Percentiles rank a stretch among this genome's conserved stretches.
Evolutionary conservation across 2,113 vertebrate species (phyloP).

Genomic region (Heterotilapia buettikoferi): DNA sequence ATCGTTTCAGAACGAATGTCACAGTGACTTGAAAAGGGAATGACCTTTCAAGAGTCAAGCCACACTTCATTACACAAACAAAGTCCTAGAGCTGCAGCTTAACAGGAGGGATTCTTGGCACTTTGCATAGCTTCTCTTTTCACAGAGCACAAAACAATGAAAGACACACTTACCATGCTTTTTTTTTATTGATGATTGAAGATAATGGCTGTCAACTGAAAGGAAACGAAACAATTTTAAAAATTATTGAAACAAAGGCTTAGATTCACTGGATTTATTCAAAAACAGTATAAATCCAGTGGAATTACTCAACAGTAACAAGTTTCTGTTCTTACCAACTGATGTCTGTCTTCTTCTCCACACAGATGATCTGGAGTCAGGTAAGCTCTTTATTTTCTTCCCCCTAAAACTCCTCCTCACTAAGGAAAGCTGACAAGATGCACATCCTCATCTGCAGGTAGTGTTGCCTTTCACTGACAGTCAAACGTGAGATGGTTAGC

Average conservation of each 20-base stretch:
- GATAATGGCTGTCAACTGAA: background rate
- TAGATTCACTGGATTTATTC: background rate
- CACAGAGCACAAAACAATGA: background rate
- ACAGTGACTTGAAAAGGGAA: background rate
- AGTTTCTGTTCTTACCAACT: conserved; percentile 17
- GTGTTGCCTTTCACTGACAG: conserved; percentile 30
- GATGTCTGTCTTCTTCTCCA: background rate
- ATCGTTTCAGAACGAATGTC: background rate
- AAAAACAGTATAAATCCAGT: background rate
- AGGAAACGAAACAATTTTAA: background rate
- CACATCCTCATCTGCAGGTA: background rate
- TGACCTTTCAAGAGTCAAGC: conserved; percentile 28
- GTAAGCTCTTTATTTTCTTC: background rate
- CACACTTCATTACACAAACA: conserved; percentile 22
- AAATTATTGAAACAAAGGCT: background rate
- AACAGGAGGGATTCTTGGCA: background rate
- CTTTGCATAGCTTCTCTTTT: background rate
- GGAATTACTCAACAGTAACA: background rate
- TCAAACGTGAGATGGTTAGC: background rate
- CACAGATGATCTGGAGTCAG: background rate
- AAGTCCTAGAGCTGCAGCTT: background rate
- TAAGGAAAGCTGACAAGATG: background rate
- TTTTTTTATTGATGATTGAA: background rate
- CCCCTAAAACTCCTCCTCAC: background rate
- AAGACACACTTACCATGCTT: conserved; percentile 43